Percentiles rank a stretch among this genome's conserved stretches.
Conservation (phyloP, 2,888 invertebrate genomes). For the Pemphredon lugubris region DNA sequence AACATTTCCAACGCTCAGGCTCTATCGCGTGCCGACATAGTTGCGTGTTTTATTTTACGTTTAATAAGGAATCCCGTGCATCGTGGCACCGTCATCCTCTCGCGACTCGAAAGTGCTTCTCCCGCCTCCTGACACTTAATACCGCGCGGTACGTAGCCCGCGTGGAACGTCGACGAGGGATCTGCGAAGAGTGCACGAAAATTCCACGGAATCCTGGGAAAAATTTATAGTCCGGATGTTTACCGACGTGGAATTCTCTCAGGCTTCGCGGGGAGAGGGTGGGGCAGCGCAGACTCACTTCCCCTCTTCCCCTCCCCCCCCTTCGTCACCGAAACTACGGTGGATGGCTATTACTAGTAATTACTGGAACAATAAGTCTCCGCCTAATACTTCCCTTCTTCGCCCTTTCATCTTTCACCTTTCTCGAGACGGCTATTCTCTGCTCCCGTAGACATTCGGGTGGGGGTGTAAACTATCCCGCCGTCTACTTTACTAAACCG, state of each 20-base stretch:
- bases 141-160: conserved; percentile 40
- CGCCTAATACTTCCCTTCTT: conserved; percentile 61
- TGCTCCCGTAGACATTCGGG: conserved; percentile 36
- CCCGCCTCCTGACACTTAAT: conserved; percentile 15
- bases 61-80: conserved; percentile 15
- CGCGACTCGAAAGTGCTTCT: conserved; percentile 11
- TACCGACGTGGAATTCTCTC: conserved; percentile 62
- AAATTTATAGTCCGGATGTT: conserved; percentile 66
- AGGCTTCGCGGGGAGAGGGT: conserved; percentile 20
- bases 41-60: neutral
- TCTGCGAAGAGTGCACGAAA: conserved; percentile 51
- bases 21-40: neutral
- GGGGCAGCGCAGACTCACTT: conserved; percentile 30
- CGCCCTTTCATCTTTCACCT: conserved; percentile 58
- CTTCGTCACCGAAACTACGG: conserved; percentile 21
- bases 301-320: conserved; percentile 25
- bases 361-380: conserved; percentile 71
- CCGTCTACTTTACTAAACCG: conserved; percentile 16
- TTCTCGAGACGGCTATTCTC: conserved; percentile 44
- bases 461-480: conserved; percentile 53
- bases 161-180: conserved; percentile 45
- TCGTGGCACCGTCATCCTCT: conserved; percentile 22
- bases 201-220: conserved; percentile 61
- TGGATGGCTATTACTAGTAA: conserved; percentile 68
- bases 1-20: neutral